Percentiles rank a stretch among this genome's conserved stretches.
Evolutionary conservation across 2,797 vertebrate species (phyloP).

Genomic region (Oreochromis grahami): DNA sequence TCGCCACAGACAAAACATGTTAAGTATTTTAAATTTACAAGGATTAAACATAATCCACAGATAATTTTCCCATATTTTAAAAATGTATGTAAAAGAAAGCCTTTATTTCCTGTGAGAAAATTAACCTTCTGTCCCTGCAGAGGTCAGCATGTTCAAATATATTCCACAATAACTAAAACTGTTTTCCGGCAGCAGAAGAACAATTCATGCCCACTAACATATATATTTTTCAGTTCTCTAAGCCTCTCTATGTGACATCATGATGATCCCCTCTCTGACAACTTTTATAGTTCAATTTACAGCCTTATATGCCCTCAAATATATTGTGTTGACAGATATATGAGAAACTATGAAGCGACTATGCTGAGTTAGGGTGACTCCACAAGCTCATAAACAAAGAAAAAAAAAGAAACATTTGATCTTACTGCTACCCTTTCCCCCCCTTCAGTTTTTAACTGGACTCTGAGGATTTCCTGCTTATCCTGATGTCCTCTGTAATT

Average conservation of each 20-base stretch:
- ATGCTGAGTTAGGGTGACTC: not conserved
- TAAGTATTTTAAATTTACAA: not conserved
- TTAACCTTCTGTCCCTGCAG: constrained; percentile 27
- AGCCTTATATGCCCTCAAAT: not conserved
- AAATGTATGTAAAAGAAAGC: not conserved
- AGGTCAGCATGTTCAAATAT: constrained; percentile 48
- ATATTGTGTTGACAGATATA: constrained; percentile 54
- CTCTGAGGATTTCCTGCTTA: not conserved
- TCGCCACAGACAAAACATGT: not conserved
- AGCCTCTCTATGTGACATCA: constrained; percentile 16
- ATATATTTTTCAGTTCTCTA: not conserved
- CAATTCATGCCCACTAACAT: constrained; percentile 8
- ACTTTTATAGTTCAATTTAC: constrained; percentile 33
- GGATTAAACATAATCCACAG: not conserved
- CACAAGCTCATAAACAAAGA: constrained; percentile 32
- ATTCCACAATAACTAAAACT: not conserved
- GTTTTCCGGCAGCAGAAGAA: not conserved
- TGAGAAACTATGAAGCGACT: not conserved
- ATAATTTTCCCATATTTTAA: not conserved
- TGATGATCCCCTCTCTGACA: constrained; percentile 10
- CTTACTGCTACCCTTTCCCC: not conserved
- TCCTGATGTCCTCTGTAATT: constrained; percentile 30
- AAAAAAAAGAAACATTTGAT: constrained; percentile 16
- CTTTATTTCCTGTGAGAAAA: not conserved
- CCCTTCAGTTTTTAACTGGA: not conserved